Evolutionary conservation across 64 coral and sea anemone species (phyloP), one percentile per base, ranked within the genome.

Genomic region (Anthopleura sola): DNA sequence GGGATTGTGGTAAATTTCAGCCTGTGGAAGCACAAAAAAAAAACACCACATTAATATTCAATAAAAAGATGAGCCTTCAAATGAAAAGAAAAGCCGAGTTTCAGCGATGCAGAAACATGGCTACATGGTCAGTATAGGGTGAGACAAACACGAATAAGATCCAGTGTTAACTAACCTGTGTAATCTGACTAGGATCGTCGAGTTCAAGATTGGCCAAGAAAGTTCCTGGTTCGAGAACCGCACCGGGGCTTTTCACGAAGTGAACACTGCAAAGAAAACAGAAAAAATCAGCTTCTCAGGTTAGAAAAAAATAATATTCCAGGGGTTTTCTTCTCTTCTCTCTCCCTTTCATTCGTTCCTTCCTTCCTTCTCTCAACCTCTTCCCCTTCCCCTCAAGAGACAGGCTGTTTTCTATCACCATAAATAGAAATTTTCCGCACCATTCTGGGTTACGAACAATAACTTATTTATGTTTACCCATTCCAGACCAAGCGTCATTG

Each of bases 161-260:
- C n/a, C n/a, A n/a, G n/a, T n/a, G n/a, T n/a, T n/a, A n/a, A 71
- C 31, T 17, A 36, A 99, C 97, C 97, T 99, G 97, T 15, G 97
- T 99, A 14, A 99, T 89, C 64, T 90, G 57, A 55, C 92, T 99
- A 0, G 97, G 97, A 78, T 99, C 97, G 75, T 99, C 97, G 50
- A 99, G 87, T 49, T 99, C 97, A 51, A 99, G 49, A 56, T 91
- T 99, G 26, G 93, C 93, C 10, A 99, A 90, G 18, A 94, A 48
- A n/a, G 97, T 95, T 46, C 97, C 97, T 64, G 97, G 90, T 37
- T 99, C 97, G 1, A 99, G 83, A 3, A 99, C 92, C 21, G 97
- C 88, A 36, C 93, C 93, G 60, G 92, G 80, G 51, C 83, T 92
- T 89, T 99, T 99, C 5, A 99, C 80, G 71, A 88, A 99, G 71